Evolutionary conservation across 1,140 invertebrate genomes (phyloP).

Genomic region (Drosophila mauritiana): DNA sequence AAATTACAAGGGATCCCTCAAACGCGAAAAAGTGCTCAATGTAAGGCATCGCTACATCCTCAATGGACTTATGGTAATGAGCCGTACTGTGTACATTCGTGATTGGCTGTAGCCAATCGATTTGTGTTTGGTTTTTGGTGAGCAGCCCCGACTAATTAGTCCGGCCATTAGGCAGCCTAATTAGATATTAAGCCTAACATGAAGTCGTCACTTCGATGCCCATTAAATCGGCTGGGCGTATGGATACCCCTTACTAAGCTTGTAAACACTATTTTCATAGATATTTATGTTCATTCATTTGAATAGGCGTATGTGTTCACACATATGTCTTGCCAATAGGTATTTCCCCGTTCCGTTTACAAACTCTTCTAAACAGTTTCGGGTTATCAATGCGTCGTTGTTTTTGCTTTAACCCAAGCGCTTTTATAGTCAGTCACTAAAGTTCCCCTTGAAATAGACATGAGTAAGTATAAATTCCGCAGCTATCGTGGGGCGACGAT

Average conservation of each 20-base stretch:
- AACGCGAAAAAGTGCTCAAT: not conserved
- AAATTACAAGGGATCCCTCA: no score
- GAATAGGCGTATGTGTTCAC: not conserved
- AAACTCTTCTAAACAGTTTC: constrained; percentile 13
- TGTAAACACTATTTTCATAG: no score
- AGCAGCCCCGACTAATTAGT: constrained; percentile 63
- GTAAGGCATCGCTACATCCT: not conserved
- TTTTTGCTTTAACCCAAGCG: constrained; percentile 16
- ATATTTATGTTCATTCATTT: not conserved
- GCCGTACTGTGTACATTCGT: constrained; percentile 24
- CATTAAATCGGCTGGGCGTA: not conserved
- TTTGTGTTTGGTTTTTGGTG: constrained; percentile 61
- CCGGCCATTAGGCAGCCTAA: constrained; percentile 62
- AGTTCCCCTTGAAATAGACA: constrained; percentile 74
- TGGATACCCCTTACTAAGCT: not conserved
- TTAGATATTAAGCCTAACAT: constrained; percentile 48
- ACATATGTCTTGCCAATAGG: not conserved
- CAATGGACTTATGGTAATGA: constrained; percentile 3
- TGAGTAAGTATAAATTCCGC: constrained; percentile 76
- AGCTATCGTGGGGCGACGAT: constrained; percentile 58
- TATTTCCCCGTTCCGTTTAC: constrained; percentile 12
- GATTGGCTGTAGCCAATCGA: constrained; percentile 70
- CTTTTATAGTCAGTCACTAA: constrained; percentile 69
- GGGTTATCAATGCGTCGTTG: constrained; percentile 10
- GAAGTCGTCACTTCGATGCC: constrained; percentile 4